Evolutionary conservation across 2,888 invertebrate genomes (phyloP).

Genomic region (Ormia ochracea): DNA sequence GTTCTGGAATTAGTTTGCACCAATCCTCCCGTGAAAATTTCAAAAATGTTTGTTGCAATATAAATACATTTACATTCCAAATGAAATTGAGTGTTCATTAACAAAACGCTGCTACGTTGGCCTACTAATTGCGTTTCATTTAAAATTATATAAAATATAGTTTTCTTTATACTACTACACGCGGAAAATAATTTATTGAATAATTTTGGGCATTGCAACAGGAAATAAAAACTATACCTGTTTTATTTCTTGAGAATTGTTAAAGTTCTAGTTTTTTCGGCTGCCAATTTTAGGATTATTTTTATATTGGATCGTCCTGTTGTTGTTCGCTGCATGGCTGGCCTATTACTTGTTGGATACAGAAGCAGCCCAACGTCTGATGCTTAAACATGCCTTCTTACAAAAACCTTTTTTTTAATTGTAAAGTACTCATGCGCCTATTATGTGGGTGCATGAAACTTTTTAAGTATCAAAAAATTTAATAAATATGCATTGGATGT

Average conservation of each 20-base stretch:
- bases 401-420: neutral
- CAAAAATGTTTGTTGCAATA: too few relatives aligned
- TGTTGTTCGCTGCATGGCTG: slow-evolving; percentile 21
- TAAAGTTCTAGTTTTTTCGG: slow-evolving; percentile 4
- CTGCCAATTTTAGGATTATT: slow-evolving; percentile 25
- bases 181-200: slow-evolving; percentile 44
- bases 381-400: neutral
- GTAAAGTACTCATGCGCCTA: neutral
- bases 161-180: neutral
- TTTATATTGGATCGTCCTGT: neutral
- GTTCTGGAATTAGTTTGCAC: too few relatives aligned
- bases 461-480: too few relatives aligned
- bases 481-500: neutral
- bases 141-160: neutral
- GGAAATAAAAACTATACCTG: slow-evolving; percentile 43
- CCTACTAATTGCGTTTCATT: neutral
- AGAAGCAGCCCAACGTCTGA: neutral
- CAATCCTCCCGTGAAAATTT: too few relatives aligned
- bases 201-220: slow-evolving; percentile 51
- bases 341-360: neutral
- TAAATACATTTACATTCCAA: neutral
- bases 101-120: neutral
- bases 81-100: slow-evolving; percentile 29
- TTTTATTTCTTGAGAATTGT: slow-evolving; percentile 12
- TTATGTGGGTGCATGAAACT: neutral